Evolutionary conservation across 2,797 vertebrate species (phyloP).

Genomic region (Morelia viridis): DNA sequence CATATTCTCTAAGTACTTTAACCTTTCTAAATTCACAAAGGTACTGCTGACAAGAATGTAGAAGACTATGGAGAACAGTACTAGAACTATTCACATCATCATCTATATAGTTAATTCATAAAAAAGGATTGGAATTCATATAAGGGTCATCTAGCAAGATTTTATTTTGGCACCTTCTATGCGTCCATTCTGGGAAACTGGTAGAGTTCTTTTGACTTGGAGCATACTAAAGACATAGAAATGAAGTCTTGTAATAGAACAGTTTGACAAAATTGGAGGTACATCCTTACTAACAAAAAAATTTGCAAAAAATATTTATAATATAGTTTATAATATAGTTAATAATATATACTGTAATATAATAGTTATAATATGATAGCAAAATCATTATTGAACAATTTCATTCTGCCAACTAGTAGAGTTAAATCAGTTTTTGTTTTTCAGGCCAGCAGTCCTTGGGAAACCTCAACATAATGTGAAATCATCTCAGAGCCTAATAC

Average conservation of each 20-base stretch:
- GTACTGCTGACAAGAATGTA: constrained; percentile 15
- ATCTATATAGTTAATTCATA: background rate
- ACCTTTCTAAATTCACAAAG: constrained; percentile 15
- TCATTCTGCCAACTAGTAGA: background rate
- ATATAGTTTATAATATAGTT: too few species aligned
- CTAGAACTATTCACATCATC: background rate
- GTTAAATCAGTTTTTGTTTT: background rate
- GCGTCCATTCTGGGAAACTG: constrained; percentile 24
- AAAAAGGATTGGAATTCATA: background rate
- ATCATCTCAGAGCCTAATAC: background rate
- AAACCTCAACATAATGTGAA: background rate
- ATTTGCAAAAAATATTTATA: too few species aligned
- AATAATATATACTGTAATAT: too few species aligned
- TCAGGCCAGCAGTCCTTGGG: background rate
- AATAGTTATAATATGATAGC: background rate
- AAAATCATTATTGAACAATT: background rate
- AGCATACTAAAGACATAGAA: background rate
- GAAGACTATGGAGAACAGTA: constrained; percentile 2
- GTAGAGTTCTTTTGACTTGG: background rate
- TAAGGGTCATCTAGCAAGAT: background rate
- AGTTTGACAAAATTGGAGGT: constrained; percentile 1
- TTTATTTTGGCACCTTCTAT: constrained; percentile 22
- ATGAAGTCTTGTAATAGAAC: background rate
- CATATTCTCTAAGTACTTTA: background rate
- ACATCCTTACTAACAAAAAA: background rate